Percentiles rank a stretch among this genome's conserved stretches.
phyloP scores from a whole-genome alignment of 2,888 invertebrate genomes.

The Formica aserva region DNA sequence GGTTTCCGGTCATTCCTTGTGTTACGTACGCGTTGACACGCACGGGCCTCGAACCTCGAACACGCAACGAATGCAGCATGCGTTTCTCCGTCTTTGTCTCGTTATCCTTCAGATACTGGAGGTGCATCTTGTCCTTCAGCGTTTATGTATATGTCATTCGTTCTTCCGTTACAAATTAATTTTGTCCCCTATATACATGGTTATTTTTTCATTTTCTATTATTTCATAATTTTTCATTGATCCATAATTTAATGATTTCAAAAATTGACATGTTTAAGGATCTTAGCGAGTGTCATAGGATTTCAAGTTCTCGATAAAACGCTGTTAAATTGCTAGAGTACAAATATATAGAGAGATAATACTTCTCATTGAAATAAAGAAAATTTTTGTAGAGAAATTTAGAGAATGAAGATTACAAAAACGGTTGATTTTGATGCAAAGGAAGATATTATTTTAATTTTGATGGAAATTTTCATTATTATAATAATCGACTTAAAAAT shows the following conservation, averaged over 20 bases:
- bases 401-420: background rate
- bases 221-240: background rate
- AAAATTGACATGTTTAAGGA: background rate
- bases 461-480: background rate
- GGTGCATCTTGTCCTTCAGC: slow-evolving; percentile 31
- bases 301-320: background rate
- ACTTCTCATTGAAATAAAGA: background rate
- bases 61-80: slow-evolving; percentile 66
- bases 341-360: background rate
- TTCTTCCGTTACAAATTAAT: slow-evolving; percentile 32
- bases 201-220: background rate
- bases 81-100: slow-evolving; percentile 40
- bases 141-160: background rate
- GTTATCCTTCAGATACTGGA: slow-evolving; percentile 6
- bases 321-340: background rate
- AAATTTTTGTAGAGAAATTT: background rate
- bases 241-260: background rate
- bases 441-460: background rate
- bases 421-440: background rate
- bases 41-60: slow-evolving; percentile 63
- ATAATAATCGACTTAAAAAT: background rate
- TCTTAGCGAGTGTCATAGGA: background rate
- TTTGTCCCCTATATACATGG: slow-evolving; percentile 11
- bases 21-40: slow-evolving; percentile 60
- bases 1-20: slow-evolving; percentile 71